A percentile compares a stretch with the other conserved stretches of the same genome.
Evolutionary conservation across 2,113 vertebrate species (phyloP).

Genomic region (Clarias gariepinus): DNA sequence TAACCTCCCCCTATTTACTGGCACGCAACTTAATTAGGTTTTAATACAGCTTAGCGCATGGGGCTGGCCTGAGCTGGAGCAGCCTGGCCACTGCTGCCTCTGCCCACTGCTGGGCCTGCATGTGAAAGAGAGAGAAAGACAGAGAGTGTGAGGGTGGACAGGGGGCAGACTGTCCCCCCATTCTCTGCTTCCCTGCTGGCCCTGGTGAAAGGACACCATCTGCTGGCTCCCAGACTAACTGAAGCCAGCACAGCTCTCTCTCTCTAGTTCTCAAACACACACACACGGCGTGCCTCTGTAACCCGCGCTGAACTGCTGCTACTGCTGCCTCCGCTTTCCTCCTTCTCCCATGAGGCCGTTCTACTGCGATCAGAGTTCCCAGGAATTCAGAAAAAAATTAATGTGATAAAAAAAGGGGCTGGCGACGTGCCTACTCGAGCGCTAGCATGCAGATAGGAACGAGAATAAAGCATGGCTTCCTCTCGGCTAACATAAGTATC

Average conservation of each 20-base stretch:
- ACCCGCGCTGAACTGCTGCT: conserved; percentile 27
- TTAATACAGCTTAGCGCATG: conserved; percentile 87
- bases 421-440: not conserved
- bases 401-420: not conserved
- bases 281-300: conserved; percentile 3
- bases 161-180: conserved; percentile 20
- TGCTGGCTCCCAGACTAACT: conserved; percentile 82
- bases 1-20: conserved; percentile 82
- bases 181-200: conserved; percentile 75
- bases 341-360: conserved; percentile 11
- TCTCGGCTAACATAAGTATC: not conserved
- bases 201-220: conserved; percentile 87
- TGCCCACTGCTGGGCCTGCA: conserved; percentile 59
- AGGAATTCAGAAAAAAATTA: not conserved
- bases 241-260: conserved; percentile 54
- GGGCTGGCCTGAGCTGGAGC: conserved; percentile 68
- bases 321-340: conserved; percentile 14
- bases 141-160: conserved; percentile 14
- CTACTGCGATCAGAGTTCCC: conserved; percentile 3
- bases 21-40: conserved; percentile 92
- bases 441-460: not conserved
- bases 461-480: not conserved
- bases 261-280: not conserved
- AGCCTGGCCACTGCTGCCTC: conserved; percentile 67
- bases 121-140: conserved; percentile 41